These are phyloP conservation scores for Pristiophorus japonicus DNA, from an alignment of 2,113 vertebrate species.

Conservation along the genomic window DNA sequence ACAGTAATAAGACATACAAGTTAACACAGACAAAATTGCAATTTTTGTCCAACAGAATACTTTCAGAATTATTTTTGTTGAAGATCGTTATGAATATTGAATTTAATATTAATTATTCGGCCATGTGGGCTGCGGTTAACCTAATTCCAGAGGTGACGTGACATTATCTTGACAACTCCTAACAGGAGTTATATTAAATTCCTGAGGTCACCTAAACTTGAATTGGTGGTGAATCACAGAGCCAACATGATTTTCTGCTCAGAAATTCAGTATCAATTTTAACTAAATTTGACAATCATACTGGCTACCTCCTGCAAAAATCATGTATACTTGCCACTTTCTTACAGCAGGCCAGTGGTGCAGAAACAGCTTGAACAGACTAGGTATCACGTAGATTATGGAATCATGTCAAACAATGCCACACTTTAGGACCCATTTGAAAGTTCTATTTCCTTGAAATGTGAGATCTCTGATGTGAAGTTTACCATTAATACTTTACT, in stretches of 20 bases:
- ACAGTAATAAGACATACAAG: background rate
- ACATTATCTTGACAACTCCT: background rate
- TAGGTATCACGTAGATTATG: background rate
- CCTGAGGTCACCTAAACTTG: background rate
- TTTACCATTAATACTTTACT: too few species aligned
- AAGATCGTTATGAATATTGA: background rate
- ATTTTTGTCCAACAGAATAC: background rate
- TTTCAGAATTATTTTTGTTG: background rate
- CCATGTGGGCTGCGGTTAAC: background rate
- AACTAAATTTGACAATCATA: background rate
- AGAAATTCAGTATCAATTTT: background rate
- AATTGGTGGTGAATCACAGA: background rate
- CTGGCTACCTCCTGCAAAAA: background rate
- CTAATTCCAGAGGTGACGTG: background rate
- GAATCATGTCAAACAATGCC: background rate
- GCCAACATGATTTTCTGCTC: background rate
- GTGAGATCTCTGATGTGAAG: background rate
- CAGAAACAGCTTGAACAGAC: background rate
- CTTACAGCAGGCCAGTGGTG: background rate
- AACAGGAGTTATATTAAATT: background rate
- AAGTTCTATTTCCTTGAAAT: background rate
- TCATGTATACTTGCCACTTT: background rate
- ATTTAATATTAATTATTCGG: background rate
- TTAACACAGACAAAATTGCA: background rate
- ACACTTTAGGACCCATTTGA: background rate